These are phyloP conservation scores for Protaetia brevitarsis DNA, from an alignment of 1,140 invertebrate genomes.

Conservation along the genomic window DNA sequence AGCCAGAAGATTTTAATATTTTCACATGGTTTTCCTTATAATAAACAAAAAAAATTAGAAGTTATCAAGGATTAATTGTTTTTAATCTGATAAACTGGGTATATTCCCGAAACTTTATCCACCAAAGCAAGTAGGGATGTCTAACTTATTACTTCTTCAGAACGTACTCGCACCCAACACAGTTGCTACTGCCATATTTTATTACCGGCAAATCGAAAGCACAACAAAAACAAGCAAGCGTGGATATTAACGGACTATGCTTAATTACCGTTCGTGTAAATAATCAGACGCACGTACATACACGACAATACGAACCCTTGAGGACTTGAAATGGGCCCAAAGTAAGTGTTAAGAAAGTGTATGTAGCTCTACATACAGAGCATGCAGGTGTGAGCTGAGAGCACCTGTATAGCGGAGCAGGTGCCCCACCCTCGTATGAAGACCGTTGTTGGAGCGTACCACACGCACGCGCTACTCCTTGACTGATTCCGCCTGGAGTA, in stretches of 20 bases:
- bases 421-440: slow-evolving; percentile 30
- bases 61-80: no score
- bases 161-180: no score
- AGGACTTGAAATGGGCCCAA: background rate
- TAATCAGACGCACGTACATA: slow-evolving; percentile 13
- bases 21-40: no score
- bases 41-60: no score
- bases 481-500: background rate
- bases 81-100: no score
- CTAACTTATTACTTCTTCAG: no score
- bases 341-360: slow-evolving; percentile 28
- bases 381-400: slow-evolving; percentile 19
- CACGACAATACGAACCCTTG: slow-evolving; percentile 1
- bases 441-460: slow-evolving; percentile 11
- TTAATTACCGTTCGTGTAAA: slow-evolving; percentile 19
- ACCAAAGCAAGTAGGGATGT: no score
- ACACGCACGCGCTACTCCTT: slow-evolving; percentile 16
- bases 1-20: no score
- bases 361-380: slow-evolving; percentile 29
- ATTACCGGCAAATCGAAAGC: background rate
- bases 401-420: slow-evolving; percentile 26
- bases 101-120: no score
- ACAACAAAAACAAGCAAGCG: background rate
- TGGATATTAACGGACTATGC: slow-evolving; percentile 15
- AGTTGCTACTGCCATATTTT: no score